phyloP scores from a whole-genome alignment of 2,113 vertebrate genomes.

The Corydoras sp. region DNA sequence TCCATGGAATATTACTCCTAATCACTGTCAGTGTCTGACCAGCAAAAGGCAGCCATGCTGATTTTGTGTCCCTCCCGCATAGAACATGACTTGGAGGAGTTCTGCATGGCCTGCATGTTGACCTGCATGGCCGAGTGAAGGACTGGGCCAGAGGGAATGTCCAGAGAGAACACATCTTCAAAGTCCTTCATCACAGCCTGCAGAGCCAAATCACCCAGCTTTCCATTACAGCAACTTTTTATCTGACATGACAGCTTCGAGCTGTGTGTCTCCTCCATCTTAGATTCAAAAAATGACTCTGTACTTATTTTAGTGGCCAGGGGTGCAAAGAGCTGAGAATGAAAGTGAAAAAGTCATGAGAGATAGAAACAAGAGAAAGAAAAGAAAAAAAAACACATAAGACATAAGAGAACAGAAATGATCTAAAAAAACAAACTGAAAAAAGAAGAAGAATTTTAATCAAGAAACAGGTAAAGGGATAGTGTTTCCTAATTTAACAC shows the following conservation, averaged over 20 bases:
- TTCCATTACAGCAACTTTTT: constrained; percentile 81
- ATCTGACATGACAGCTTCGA: constrained; percentile 90
- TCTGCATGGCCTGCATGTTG: constrained; percentile 89
- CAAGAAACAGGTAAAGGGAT: no score
- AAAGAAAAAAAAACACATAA: not conserved
- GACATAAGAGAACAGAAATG: not conserved
- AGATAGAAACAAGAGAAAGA: constrained; percentile 12
- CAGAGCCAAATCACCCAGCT: constrained; percentile 79
- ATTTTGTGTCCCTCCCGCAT: constrained; percentile 86
- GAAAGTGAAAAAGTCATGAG: constrained; percentile 40
- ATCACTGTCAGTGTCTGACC: constrained; percentile 77
- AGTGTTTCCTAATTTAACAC: no score
- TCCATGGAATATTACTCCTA: constrained; percentile 28
- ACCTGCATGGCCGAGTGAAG: constrained; percentile 86
- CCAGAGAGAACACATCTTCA: constrained; percentile 83
- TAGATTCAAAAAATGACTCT: constrained; percentile 89
- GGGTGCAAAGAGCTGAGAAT: constrained; percentile 81
- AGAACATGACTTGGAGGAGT: constrained; percentile 84
- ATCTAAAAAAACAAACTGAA: no score
- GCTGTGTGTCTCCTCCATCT: constrained; percentile 88
- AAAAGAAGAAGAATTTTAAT: no score
- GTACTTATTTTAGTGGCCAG: constrained; percentile 84
- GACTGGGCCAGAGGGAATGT: constrained; percentile 72
- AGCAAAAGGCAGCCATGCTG: constrained; percentile 74
- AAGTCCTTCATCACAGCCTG: constrained; percentile 86